These are phyloP conservation scores for Halesus radiatus DNA, from an alignment of 1,140 invertebrate genomes.

Conservation along the genomic window DNA sequence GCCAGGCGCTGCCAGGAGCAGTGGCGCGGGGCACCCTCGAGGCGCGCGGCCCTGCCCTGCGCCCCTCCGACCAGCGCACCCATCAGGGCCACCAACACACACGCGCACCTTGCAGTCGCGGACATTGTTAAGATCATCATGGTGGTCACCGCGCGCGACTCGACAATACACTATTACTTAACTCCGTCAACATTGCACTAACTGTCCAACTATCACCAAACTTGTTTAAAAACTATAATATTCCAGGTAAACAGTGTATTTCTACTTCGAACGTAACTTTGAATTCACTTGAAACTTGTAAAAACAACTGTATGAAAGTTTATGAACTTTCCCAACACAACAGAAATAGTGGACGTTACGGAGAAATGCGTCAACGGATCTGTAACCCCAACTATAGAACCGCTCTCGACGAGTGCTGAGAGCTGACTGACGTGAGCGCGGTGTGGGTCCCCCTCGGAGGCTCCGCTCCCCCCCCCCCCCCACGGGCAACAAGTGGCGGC, in stretches of 20 bases:
- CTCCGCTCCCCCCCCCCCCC: neutral
- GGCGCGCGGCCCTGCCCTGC: slow-evolving; percentile 61
- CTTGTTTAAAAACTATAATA: slow-evolving; percentile 20
- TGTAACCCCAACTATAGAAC: neutral
- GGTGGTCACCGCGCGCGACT: slow-evolving; percentile 33
- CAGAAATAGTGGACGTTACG: slow-evolving; percentile 24
- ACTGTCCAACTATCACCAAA: slow-evolving; percentile 3
- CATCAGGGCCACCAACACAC: slow-evolving; percentile 29
- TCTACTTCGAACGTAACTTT: slow-evolving; percentile 2
- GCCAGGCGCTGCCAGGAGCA: slow-evolving; percentile 75
- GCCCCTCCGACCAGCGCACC: slow-evolving; percentile 17
- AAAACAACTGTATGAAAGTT: slow-evolving; percentile 8
- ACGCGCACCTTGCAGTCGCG: slow-evolving; percentile 9
- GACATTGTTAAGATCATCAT: neutral
- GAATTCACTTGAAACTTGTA: neutral
- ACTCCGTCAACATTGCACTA: slow-evolving; percentile 43
- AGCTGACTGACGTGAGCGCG: slow-evolving; percentile 48
- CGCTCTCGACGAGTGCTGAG: slow-evolving; percentile 46
- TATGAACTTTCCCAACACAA: slow-evolving; percentile 20
- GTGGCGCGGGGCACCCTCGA: slow-evolving; percentile 75
- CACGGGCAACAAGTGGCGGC: slow-evolving; percentile 30
- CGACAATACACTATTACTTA: neutral
- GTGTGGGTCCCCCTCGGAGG: slow-evolving; percentile 24
- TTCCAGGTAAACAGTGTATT: neutral
- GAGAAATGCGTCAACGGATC: neutral